These are phyloP conservation scores for Eubasilissa regina DNA, from an alignment of 1,140 invertebrate species.

Conservation along the genomic window DNA sequence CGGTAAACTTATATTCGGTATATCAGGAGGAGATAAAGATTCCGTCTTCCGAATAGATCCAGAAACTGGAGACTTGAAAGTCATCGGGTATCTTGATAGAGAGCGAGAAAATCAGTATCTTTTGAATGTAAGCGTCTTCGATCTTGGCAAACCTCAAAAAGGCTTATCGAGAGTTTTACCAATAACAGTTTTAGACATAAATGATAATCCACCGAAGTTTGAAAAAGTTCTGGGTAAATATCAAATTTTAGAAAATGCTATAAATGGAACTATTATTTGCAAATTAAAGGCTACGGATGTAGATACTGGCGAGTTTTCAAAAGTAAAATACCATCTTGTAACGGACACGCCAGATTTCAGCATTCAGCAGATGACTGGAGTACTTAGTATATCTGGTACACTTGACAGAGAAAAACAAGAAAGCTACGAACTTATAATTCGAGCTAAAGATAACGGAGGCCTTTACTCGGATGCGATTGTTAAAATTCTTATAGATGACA, in stretches of 20 bases:
- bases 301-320: conserved; percentile 84
- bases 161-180: conserved; percentile 79
- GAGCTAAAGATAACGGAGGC: conserved; percentile 81
- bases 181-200: conserved; percentile 82
- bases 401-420: conserved; percentile 86
- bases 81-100: conserved; percentile 86
- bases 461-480: conserved; percentile 82
- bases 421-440: conserved; percentile 83
- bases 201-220: conserved; percentile 87
- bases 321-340: conserved; percentile 81
- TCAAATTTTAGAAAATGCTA: conserved; percentile 82
- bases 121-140: conserved; percentile 87
- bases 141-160: conserved; percentile 85
- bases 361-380: conserved; percentile 82
- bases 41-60: conserved; percentile 87
- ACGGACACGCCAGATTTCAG: conserved; percentile 86
- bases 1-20: conserved; percentile 82
- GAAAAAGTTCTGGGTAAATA: conserved; percentile 84
- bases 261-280: conserved; percentile 83
- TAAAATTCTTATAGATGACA: conserved; percentile 83
- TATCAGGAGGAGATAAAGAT: conserved; percentile 85
- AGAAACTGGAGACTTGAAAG: conserved; percentile 82
- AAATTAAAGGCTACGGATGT: conserved; percentile 85
- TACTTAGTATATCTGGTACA: conserved; percentile 78
- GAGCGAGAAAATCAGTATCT: conserved; percentile 83